phyloP scores from a whole-genome alignment of 2,113 vertebrate genomes.

The Alexandromys fortis region DNA sequence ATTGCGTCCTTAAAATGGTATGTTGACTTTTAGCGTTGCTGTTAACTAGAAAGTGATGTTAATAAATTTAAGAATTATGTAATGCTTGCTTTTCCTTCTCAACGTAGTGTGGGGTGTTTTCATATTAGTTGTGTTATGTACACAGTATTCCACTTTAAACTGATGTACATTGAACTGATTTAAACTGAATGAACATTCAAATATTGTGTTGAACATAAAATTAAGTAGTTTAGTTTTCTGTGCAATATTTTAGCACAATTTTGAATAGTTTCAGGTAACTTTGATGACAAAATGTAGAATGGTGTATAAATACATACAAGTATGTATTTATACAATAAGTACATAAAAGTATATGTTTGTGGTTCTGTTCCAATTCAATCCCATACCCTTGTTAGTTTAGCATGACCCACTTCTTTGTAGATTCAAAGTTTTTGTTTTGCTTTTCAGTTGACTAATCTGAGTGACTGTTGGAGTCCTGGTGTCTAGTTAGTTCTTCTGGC shows the following conservation, averaged over 20 bases:
- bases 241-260: neutral
- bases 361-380: neutral
- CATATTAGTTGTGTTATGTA: neutral
- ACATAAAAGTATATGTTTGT: neutral
- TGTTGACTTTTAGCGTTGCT: neutral
- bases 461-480: neutral
- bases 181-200: slow-evolving; percentile 17
- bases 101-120: neutral
- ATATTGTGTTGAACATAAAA: neutral
- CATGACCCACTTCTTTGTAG: neutral
- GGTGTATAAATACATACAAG: neutral
- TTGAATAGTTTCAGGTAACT: slow-evolving; percentile 22
- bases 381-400: neutral
- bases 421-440: neutral
- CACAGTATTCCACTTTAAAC: neutral
- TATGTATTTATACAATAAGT: neutral
- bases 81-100: neutral
- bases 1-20: neutral
- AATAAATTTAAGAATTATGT: neutral
- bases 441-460: neutral
- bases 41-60: neutral
- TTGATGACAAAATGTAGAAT: neutral
- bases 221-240: neutral
- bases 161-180: neutral
- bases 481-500: neutral